Evolutionary conservation across 2,113 vertebrate genomes (phyloP).

Genomic region (Myotis brandtii): DNA sequence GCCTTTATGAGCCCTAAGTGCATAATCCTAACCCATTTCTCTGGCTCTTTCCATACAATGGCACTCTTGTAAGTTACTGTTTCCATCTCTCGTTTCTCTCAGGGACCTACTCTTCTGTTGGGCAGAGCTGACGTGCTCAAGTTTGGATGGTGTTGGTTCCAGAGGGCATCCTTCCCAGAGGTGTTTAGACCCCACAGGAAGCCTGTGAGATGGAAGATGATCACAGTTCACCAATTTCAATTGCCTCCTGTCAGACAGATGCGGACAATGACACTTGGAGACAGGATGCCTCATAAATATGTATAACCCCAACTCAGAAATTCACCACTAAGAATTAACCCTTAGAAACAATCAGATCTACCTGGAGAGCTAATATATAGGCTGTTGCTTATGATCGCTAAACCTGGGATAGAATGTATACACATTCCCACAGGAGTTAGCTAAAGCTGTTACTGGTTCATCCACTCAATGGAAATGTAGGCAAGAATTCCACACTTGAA

Average conservation of each 20-base stretch:
- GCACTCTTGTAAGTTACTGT: not conserved
- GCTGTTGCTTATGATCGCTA: not conserved
- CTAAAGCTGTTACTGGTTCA: not conserved
- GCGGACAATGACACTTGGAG: not conserved
- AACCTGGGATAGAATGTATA: not conserved
- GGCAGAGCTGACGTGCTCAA: not conserved
- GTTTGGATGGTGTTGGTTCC: not conserved
- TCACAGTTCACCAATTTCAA: not conserved
- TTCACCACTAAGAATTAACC: not conserved
- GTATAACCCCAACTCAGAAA: not conserved
- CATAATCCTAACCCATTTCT: not conserved
- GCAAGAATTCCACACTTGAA: not conserved
- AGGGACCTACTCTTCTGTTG: not conserved
- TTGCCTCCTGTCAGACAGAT: not conserved
- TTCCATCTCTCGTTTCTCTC: not conserved
- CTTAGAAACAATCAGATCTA: not conserved
- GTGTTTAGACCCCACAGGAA: not conserved
- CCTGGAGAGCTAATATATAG: not conserved
- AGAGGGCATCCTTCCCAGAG: not conserved
- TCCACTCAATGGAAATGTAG: not conserved
- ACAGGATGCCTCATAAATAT: not conserved
- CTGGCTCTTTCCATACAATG: not conserved
- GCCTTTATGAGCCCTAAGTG: not conserved
- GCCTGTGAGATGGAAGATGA: not conserved
- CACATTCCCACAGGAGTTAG: not conserved